A percentile compares a stretch with the other conserved stretches of the same genome.
Evolutionary conservation across 2,888 invertebrate species (phyloP).

Genomic region (Dicyrtomina minuta): DNA sequence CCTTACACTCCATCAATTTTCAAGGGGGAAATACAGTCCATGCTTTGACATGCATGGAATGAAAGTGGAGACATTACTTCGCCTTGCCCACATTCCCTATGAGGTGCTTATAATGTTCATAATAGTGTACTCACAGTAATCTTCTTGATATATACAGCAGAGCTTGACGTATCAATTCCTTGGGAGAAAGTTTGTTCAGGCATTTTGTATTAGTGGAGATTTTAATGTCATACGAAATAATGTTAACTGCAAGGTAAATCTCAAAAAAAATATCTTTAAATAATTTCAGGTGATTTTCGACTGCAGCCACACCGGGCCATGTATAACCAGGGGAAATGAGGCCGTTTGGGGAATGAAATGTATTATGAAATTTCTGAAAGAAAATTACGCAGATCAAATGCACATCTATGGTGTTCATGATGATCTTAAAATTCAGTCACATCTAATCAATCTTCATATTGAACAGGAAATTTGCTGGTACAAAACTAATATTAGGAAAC

Average conservation of each 20-base stretch:
- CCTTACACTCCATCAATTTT: neutral
- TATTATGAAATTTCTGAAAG: neutral
- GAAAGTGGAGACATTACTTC: constrained; percentile 7
- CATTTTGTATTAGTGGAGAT: no score
- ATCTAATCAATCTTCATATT: constrained; percentile 15
- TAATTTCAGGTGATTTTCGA: neutral
- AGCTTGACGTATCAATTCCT: no score
- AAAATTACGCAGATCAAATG: neutral
- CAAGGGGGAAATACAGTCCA: constrained; percentile 3
- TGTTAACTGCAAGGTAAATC: no score
- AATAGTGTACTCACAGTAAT: no score
- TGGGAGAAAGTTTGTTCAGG: no score
- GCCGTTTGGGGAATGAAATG: constrained; percentile 3
- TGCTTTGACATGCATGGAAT: constrained; percentile 14
- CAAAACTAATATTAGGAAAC: no score
- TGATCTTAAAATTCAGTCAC: constrained; percentile 1
- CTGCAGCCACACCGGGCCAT: constrained; percentile 8
- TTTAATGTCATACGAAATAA: no score
- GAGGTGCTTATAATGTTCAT: no score
- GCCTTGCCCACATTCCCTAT: constrained; percentile 1
- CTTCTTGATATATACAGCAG: no score
- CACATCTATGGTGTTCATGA: neutral
- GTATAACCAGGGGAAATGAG: neutral
- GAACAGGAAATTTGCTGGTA: constrained; percentile 18
- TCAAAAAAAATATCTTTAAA: no score